Percentiles rank a stretch among this genome's conserved stretches.
Conservation (phyloP, 2,888 invertebrate genomes). For the Stenoptilia bipunctidactyla region DNA sequence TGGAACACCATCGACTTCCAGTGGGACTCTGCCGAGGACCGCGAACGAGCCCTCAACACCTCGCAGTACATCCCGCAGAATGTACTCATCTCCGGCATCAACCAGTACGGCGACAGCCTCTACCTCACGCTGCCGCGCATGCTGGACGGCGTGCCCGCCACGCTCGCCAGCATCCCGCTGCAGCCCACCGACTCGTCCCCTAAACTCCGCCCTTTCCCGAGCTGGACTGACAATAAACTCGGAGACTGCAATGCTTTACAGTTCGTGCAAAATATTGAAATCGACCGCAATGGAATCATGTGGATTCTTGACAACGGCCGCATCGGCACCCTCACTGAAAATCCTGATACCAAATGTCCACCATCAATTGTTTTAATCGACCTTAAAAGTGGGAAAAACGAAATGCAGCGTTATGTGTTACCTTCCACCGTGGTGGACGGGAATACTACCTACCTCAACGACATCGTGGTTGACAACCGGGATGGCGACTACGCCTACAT, state of each 20-base stretch:
- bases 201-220: constrained; percentile 76
- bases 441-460: constrained; percentile 75
- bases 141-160: constrained; percentile 79
- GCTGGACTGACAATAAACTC: constrained; percentile 76
- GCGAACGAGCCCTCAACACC: constrained; percentile 63
- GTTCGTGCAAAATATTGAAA: constrained; percentile 81
- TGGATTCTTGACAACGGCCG: constrained; percentile 79
- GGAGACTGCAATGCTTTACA: constrained; percentile 79
- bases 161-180: constrained; percentile 72
- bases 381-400: constrained; percentile 69
- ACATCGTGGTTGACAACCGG: constrained; percentile 79
- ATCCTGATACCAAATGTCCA: constrained; percentile 70
- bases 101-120: constrained; percentile 75
- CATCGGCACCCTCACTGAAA: constrained; percentile 69
- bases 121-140: constrained; percentile 79
- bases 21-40: constrained; percentile 72
- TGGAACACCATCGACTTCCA: constrained; percentile 80
- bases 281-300: constrained; percentile 78
- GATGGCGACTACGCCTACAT: constrained; percentile 80
- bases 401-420: constrained; percentile 72
- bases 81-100: constrained; percentile 77
- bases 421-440: constrained; percentile 71
- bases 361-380: constrained; percentile 79
- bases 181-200: constrained; percentile 65
- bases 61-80: constrained; percentile 76